Base-by-base conservation (phyloP, 2,113 vertebrate genomes). In the Rattus rattus region DNA sequence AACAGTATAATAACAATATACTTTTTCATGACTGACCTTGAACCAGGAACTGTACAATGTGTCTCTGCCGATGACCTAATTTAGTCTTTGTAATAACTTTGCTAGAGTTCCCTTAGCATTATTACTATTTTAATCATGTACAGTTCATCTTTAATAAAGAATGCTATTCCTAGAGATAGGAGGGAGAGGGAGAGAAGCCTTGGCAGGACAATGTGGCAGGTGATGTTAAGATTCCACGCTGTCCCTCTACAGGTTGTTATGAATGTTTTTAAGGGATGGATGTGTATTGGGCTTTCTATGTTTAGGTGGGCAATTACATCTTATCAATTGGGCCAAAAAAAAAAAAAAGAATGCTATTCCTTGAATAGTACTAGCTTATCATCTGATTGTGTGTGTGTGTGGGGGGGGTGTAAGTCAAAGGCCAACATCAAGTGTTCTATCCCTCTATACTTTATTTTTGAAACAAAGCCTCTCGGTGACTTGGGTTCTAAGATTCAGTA, bases 11-110 rank as follows among this genome's bases (percentile, higher is more conserved):
- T 69, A 63, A 75, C 39, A 65, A 89, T 8, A 47, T 63, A 24
- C 43, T 49, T 93, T 54, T 63, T 75, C 2, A 28, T 39, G 11
- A 75, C 28, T 43, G 88, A 83, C 17, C 70, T 28, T 95, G 52
- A 93, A 33, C 33, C 7, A 80, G 13, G 36, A 8, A 63, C 39
- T 43, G 79, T 43, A 12, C 52, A 90, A 94, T 90, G 20, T 9
- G 49, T 96, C 91, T 84, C 56, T 70, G 77, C 16, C 83, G 75
- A 90, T 90, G 24, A 88, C 17, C 28, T 69, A 63, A 76, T 91
- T 95, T 54, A 52, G 56, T 77, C n/a, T 94, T 95, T 61, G 47
- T 65, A 88, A 93, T 59, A 81, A 94, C 17, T 0, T 47, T 87
- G 8, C 28, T 90, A 86, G 22, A 5, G 63, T 84, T 33, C 2